Evolutionary conservation across 64 coral and sea anemone genomes (phyloP).

Genomic region (Exaiptasia diaphana): DNA sequence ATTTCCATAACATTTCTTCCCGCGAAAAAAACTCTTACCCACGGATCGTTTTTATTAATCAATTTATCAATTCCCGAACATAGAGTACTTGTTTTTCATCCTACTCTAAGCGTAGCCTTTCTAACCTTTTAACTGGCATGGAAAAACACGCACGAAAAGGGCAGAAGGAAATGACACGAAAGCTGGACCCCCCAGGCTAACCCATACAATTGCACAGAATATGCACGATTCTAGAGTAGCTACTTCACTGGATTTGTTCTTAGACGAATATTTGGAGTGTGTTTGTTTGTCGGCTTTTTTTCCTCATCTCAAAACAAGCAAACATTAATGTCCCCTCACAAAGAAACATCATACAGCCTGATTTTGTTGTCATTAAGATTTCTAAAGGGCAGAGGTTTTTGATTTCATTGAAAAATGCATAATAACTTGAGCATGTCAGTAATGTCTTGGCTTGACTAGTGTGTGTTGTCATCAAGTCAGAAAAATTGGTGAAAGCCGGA

Average conservation of each 20-base stretch:
- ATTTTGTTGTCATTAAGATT: conserved; percentile 2
- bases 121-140: neutral
- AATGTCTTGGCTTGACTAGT: too few relatives aligned
- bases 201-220: neutral
- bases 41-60: too few relatives aligned
- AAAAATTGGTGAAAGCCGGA: neutral
- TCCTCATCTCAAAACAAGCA: conserved; percentile 5
- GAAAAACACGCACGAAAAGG: neutral
- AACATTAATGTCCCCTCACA: neutral
- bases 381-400: neutral
- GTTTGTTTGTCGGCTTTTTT: neutral
- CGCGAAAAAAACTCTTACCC: too few relatives aligned
- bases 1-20: too few relatives aligned
- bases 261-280: conserved; percentile 15
- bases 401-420: neutral
- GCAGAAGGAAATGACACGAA: neutral
- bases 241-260: conserved; percentile 5
- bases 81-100: too few relatives aligned
- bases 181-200: neutral
- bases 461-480: neutral
- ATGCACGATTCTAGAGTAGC: neutral
- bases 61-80: too few relatives aligned
- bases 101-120: too few relatives aligned
- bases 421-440: too few relatives aligned
- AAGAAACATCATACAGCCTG: neutral